Evolutionary conservation across 2,113 vertebrate species (phyloP).

Genomic region (Platichthys flesus): DNA sequence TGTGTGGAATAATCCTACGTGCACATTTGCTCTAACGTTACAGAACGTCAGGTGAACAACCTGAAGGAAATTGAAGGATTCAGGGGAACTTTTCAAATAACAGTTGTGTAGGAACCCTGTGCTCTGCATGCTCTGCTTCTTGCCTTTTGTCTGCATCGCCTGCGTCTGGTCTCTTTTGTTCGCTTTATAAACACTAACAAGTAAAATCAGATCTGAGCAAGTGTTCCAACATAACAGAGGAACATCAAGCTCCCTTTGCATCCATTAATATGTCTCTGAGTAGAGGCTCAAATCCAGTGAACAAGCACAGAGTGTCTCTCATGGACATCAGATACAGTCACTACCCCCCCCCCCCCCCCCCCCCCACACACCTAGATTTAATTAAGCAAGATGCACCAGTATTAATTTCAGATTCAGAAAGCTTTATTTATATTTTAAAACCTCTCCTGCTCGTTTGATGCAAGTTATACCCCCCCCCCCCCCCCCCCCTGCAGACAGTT

Average conservation of each 20-base stretch:
- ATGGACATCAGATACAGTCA: not conserved
- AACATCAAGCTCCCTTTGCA: not conserved
- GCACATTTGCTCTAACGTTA: no score
- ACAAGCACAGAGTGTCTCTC: not conserved
- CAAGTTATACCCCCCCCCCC: not conserved
- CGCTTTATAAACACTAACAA: slow-evolving; percentile 24
- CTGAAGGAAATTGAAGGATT: not conserved
- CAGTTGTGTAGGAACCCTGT: slow-evolving; percentile 42
- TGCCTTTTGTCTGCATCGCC: slow-evolving; percentile 28
- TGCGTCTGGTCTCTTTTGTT: slow-evolving; percentile 35
- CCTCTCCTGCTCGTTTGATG: not conserved
- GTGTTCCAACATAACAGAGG: not conserved
- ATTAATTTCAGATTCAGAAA: not conserved
- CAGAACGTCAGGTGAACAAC: not conserved
- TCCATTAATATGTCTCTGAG: not conserved
- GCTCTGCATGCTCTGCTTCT: slow-evolving; percentile 46
- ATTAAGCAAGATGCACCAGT: not conserved
- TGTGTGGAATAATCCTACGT: not conserved
- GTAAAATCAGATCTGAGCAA: slow-evolving; percentile 18
- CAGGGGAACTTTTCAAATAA: not conserved
- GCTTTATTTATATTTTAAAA: not conserved
- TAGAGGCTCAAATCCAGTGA: not conserved
- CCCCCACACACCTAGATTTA: no score
- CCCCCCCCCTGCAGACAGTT: slow-evolving; percentile 7
- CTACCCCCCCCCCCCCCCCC: not conserved